Conservation (phyloP, 2,888 invertebrate genomes). For the Spodoptera picta region DNA sequence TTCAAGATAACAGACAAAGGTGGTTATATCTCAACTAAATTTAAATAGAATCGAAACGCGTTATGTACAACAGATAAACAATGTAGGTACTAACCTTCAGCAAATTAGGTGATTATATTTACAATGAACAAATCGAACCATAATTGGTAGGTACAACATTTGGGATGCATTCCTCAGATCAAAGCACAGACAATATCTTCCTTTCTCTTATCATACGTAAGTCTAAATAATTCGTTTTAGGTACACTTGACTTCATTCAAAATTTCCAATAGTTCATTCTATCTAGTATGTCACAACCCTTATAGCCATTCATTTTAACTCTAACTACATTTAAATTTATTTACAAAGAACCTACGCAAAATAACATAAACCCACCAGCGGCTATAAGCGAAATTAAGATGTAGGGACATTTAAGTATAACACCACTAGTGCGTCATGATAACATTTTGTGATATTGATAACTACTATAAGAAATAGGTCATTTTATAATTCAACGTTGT, state of each 20-base stretch:
- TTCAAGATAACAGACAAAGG: constrained; percentile 35
- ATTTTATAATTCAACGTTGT: constrained; percentile 5
- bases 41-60: constrained; percentile 23
- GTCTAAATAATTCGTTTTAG: constrained; percentile 54
- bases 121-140: constrained; percentile 24
- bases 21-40: constrained; percentile 21
- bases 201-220: constrained; percentile 29
- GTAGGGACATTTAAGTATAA: constrained; percentile 12
- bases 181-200: constrained; percentile 27
- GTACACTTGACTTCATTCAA: constrained; percentile 28
- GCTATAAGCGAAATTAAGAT: constrained; percentile 14
- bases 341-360: constrained; percentile 29
- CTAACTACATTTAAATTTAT: constrained; percentile 20
- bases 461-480: constrained; percentile 11
- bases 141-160: constrained; percentile 15
- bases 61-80: constrained; percentile 38
- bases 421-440: constrained; percentile 17
- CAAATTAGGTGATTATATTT: constrained; percentile 28
- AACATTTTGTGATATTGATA: constrained; percentile 29
- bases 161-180: constrained; percentile 50
- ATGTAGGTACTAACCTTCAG: constrained; percentile 20
- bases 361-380: constrained; percentile 19
- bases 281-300: constrained; percentile 58
- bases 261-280: constrained; percentile 41
- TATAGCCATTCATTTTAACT: constrained; percentile 49